Base-by-base conservation (phyloP, 2,888 invertebrate species). In the Gasteruption jaculator region DNA sequence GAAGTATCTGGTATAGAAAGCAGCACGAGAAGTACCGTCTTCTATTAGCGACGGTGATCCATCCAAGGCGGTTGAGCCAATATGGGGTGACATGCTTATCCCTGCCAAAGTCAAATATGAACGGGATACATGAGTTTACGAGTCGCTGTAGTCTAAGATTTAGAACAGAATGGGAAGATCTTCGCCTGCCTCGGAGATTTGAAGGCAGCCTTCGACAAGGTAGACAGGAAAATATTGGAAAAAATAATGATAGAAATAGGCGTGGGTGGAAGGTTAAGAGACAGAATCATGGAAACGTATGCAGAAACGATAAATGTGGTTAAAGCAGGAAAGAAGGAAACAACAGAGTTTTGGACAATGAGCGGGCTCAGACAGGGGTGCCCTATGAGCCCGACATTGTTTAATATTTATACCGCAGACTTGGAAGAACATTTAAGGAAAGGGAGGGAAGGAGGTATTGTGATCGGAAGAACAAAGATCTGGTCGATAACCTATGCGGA, bases 341-440 rank as follows among this genome's bases (percentile, higher is more conserved):
- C 31, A 15, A 22, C 36, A 10, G 26, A 37, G 12, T 41, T 31
- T 8, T 41, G 31, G 37, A 41, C 31, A 10, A 37, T 4, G 6
- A 12, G 8, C 30, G 22, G n/a, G n/a, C n/a, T n/a, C n/a, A n/a
- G n/a, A n/a, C n/a, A n/a, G n/a, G n/a, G n/a, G n/a, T n/a, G n/a
- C n/a, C n/a, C n/a, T n/a, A n/a, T n/a, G n/a, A n/a, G n/a, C n/a
- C n/a, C n/a, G n/a, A n/a, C n/a, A n/a, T n/a, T n/a, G n/a, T n/a
- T n/a, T n/a, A n/a, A n/a, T n/a, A n/a, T n/a, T n/a, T n/a, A n/a
- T n/a, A n/a, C n/a, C n/a, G n/a, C n/a, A n/a, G n/a, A 48, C 16
- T 11, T 44, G 19, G 44, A 38, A 12, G 27, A 31, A 14, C 27
- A 30, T 7, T 12, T 36, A 14, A 27, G 21, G 10, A 43, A 27